Percentiles rank a stretch among this genome's conserved stretches.
Evolutionary conservation across 23 tunicate genomes (phyloP).

Genomic region (Trididemnum miniatum): DNA sequence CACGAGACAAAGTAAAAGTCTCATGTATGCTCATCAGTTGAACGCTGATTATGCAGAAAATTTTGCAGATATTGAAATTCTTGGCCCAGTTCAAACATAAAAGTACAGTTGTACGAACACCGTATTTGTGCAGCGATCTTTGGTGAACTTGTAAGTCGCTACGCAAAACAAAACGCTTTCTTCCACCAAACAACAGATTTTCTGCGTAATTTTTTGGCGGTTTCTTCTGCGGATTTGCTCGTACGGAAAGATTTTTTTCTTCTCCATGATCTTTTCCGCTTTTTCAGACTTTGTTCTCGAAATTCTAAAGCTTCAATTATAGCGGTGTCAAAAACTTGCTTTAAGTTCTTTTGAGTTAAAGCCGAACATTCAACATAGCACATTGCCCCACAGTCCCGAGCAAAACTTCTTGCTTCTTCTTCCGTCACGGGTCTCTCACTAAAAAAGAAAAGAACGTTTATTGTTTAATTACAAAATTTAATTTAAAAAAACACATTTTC

Average conservation of each 20-base stretch:
- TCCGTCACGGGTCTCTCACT: constrained; percentile 62
- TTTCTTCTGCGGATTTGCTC: constrained; percentile 28
- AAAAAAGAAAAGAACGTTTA: constrained; percentile 3
- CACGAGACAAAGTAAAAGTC: too few species aligned
- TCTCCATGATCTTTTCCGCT: constrained; percentile 26
- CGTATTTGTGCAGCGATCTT: too few species aligned
- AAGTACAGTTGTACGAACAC: too few species aligned
- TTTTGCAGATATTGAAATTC: too few species aligned
- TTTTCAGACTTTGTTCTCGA: constrained; percentile 37
- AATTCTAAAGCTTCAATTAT: constrained; percentile 63
- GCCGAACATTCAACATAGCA: constrained; percentile 81
- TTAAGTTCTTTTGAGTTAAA: constrained; percentile 67
- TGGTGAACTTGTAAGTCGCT: too few species aligned
- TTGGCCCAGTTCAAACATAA: too few species aligned
- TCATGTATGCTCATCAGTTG: too few species aligned
- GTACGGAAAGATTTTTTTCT: background rate
- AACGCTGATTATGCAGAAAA: too few species aligned
- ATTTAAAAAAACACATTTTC: too few species aligned
- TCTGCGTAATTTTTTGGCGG: constrained; percentile 36
- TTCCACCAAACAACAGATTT: constrained; percentile 77
- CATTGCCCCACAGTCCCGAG: constrained; percentile 43
- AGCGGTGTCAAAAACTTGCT: constrained; percentile 63
- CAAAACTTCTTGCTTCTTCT: constrained; percentile 34
- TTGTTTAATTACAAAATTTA: too few species aligned
- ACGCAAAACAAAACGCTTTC: constrained; percentile 72